Evolutionary conservation across 2,113 vertebrate species (phyloP).

Genomic region (Rattus rattus): DNA sequence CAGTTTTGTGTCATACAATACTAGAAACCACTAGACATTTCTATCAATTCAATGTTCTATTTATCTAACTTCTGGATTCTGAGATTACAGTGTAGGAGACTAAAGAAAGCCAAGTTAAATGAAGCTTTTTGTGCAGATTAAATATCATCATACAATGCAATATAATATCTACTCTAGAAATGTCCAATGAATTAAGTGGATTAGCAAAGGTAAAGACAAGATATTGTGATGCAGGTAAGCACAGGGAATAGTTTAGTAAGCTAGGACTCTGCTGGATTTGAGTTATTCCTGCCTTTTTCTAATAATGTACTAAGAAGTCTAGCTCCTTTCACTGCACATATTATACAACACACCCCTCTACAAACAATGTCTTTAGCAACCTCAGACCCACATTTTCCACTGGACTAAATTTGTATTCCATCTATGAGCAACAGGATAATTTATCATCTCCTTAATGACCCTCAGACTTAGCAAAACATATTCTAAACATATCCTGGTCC

Average conservation of each 20-base stretch:
- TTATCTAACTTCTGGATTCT: not conserved
- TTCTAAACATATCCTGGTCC: not conserved
- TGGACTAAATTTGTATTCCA: not conserved
- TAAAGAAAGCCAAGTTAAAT: not conserved
- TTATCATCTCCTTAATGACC: not conserved
- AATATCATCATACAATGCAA: not conserved
- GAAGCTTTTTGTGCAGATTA: not conserved
- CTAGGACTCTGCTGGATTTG: not conserved
- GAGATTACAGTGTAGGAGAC: not conserved
- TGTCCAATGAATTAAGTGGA: not conserved
- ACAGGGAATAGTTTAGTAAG: not conserved
- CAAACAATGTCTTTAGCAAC: not conserved
- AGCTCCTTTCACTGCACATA: not conserved
- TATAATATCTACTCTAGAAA: not conserved
- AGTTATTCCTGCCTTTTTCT: not conserved
- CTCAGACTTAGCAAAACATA: not conserved
- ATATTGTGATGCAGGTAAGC: not conserved
- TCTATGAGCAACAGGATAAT: not conserved
- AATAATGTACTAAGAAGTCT: not conserved
- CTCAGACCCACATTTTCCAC: rapidly evolving
- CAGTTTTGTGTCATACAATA: not conserved
- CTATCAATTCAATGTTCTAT: not conserved
- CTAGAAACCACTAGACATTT: not conserved
- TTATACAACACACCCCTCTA: not conserved
- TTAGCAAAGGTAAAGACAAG: not conserved